Base-by-base conservation (phyloP, 2,888 invertebrate genomes). In the Eupithecia pulchellata region DNA sequence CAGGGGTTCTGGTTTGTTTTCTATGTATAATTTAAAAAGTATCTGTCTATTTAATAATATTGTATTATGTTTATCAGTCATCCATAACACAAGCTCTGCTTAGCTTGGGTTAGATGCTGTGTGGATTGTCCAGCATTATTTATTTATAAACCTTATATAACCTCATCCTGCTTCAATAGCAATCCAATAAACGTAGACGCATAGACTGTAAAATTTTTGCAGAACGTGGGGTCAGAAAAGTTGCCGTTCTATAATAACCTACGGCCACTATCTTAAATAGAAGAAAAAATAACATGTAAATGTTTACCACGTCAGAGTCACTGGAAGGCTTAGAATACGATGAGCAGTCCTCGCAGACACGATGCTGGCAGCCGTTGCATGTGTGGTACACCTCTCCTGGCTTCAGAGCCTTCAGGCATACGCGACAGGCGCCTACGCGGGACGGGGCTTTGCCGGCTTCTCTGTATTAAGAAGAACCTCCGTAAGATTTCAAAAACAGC, bases 301-400 rank as follows among this genome's bases (percentile, higher is more conserved):
- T 34, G 17, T 39, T 62, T 66, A 69, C 97, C 90, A 96, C 96
- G 83, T 98, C 97, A 84, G 98, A 97, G 77, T 97, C 97, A 84
- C 97, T 97, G 74, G 97, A 96, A 70, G 97, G 95, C 83, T 97
- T 97, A 79, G 98, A 98, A 89, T 98, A 98, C 67, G 98, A 98
- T 78, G 98, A 98, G 88, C 98, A 98, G 91, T 98, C 98, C 90
- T 98, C 98, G 90, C 98, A 98, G 66, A 98, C 98, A 79, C 97
- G 96, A 86, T 98, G 97, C 84, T 97, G 97, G 90, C 98, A 98
- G 91, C 98, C 98, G 84, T 96, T 97, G 92, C 98, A 98, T 66
- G 96, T 97, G 89, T 97, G 96, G 89, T 96, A 97, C 88, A 97
- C 97, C 89, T 98, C 98, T 73, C 98, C 97, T 0, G 97, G 97